These are phyloP conservation scores for Acronicta psi DNA, from an alignment of 2,888 invertebrate genomes.

Conservation along the genomic window DNA sequence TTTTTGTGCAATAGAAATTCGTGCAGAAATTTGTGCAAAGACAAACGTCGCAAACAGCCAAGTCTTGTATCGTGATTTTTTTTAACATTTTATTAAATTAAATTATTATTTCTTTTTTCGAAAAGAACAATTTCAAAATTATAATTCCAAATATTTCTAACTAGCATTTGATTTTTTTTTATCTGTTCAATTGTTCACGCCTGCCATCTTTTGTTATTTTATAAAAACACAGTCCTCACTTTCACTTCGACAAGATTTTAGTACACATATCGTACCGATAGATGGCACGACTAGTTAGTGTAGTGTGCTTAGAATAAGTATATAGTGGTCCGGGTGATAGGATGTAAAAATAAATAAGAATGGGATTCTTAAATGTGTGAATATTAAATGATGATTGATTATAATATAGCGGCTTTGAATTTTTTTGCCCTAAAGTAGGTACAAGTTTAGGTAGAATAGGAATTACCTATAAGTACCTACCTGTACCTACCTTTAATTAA, in stretches of 20 bases:
- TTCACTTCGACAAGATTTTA: conserved; percentile 20
- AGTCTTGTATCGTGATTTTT: conserved; percentile 4
- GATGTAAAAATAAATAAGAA: too few species aligned
- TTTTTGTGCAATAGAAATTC: conserved; percentile 67
- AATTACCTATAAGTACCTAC: not conserved
- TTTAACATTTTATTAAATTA: not conserved
- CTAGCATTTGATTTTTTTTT: not conserved
- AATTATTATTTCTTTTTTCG: too few species aligned
- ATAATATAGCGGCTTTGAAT: too few species aligned
- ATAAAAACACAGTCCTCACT: conserved; percentile 3
- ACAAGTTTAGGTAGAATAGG: too few species aligned
- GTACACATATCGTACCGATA: conserved; percentile 11
- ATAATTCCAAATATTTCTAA: conserved; percentile 1
- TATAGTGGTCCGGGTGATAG: too few species aligned
- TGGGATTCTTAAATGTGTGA: too few species aligned
- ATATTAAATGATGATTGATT: too few species aligned
- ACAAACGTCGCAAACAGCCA: conserved; percentile 57
- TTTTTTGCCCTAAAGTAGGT: too few species aligned
- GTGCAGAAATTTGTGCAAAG: conserved; percentile 63
- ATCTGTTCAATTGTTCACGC: not conserved
- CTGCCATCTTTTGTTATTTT: conserved; percentile 22
- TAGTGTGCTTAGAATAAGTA: too few species aligned
- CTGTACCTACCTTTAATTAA: too few species aligned
- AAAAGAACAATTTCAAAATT: not conserved
- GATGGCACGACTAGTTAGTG: conserved; percentile 30